Percentiles rank a stretch among this genome's conserved stretches.
These are phyloP conservation scores for Leptopilina clavipes DNA, from an alignment of 1,140 invertebrate genomes.

Conservation along the genomic window DNA sequence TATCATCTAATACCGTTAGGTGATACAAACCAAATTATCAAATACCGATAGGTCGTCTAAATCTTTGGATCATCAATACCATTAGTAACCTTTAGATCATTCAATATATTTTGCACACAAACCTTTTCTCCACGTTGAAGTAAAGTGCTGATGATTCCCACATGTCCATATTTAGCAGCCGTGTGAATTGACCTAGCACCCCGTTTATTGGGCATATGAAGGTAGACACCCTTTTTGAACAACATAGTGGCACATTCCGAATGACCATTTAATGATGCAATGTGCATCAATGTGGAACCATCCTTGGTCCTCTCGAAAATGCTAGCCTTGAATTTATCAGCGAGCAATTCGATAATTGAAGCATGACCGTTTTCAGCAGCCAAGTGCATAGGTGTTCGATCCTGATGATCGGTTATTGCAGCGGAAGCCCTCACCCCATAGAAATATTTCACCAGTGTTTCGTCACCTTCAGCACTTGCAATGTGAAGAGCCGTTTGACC, in stretches of 20 bases:
- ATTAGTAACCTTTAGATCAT: too few relatives aligned
- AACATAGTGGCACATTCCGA: slow-evolving; percentile 99
- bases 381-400: slow-evolving; percentile 96
- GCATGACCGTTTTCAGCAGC: slow-evolving; percentile 98
- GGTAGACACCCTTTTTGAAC: slow-evolving; percentile 98
- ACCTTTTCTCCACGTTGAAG: slow-evolving; percentile 97
- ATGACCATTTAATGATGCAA: slow-evolving; percentile 96
- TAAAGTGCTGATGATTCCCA: slow-evolving; percentile 96
- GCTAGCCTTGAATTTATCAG: slow-evolving; percentile 98
- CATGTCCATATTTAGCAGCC: slow-evolving; percentile 93
- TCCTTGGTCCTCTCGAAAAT: slow-evolving; percentile 96
- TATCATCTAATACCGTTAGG: too few relatives aligned
- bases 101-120: too few relatives aligned
- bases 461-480: slow-evolving; percentile 95
- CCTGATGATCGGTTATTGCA: slow-evolving; percentile 94
- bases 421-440: slow-evolving; percentile 95
- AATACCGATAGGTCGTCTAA: too few relatives aligned
- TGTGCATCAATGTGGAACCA: slow-evolving; percentile 98
- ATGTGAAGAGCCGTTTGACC: slow-evolving; percentile 96
- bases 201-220: slow-evolving; percentile 99
- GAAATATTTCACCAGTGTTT: slow-evolving; percentile 94
- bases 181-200: slow-evolving; percentile 95
- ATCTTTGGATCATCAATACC: too few relatives aligned
- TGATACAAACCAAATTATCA: too few relatives aligned
- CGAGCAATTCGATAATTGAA: slow-evolving; percentile 94